phyloP scores from a whole-genome alignment of 2,797 vertebrate genomes.

The Anolis apletophallus region DNA sequence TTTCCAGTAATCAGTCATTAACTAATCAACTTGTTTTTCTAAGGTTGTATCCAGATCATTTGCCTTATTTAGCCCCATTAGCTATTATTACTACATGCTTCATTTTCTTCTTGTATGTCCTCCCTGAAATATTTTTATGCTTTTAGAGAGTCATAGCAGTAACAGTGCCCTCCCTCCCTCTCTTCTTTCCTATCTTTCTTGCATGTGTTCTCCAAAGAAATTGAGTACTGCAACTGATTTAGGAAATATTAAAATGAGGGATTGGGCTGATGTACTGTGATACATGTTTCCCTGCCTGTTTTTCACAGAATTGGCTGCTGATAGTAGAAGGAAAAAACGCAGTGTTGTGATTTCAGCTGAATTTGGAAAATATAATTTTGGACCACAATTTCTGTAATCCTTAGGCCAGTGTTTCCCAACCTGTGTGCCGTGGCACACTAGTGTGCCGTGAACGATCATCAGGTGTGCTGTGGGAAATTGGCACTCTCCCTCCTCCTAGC shows the following conservation, averaged over 20 bases:
- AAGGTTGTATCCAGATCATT: not conserved
- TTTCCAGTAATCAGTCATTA: constrained; percentile 25
- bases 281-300: not conserved
- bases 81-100: not conserved
- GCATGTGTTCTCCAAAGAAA: not conserved
- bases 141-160: not conserved
- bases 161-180: not conserved
- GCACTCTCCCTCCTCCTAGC: too few relatives aligned
- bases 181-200: too few relatives aligned
- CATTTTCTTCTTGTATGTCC: not conserved
- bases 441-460: too few relatives aligned
- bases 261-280: not conserved
- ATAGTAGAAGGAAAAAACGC: too few relatives aligned
- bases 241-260: not conserved
- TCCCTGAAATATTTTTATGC: not conserved
- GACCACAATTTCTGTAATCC: too few relatives aligned
- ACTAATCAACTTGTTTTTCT: constrained; percentile 20
- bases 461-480: too few relatives aligned
- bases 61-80: not conserved
- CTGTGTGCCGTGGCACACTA: too few relatives aligned
- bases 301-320: too few relatives aligned
- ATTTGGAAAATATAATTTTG: too few relatives aligned
- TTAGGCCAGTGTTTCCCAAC: too few relatives aligned
- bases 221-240: not conserved
- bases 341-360: too few relatives aligned